Percentiles rank a stretch among this genome's conserved stretches.
These are phyloP conservation scores for Tetropium fuscum DNA, from an alignment of 2,888 invertebrate genomes.

Conservation along the genomic window DNA sequence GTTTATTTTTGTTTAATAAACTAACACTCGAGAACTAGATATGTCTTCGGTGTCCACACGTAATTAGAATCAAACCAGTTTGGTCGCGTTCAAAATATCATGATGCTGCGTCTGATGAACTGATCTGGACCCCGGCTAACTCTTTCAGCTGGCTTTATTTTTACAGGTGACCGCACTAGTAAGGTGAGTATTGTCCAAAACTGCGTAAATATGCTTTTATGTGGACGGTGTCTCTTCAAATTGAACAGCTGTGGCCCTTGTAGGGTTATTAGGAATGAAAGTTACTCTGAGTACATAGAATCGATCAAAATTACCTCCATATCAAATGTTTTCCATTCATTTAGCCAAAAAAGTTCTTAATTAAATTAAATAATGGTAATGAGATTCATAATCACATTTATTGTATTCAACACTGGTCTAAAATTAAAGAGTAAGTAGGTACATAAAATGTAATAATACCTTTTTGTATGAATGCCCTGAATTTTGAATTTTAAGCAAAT, in stretches of 20 bases:
- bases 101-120: constrained; percentile 24
- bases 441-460: too few relatives aligned
- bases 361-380: too few relatives aligned
- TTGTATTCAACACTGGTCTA: too few relatives aligned
- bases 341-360: too few relatives aligned
- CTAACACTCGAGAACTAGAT: constrained; percentile 21
- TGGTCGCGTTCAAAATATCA: not conserved
- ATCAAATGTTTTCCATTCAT: too few relatives aligned
- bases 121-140: constrained; percentile 41
- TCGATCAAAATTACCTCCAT: too few relatives aligned
- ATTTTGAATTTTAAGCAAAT: too few relatives aligned
- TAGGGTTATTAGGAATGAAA: not conserved
- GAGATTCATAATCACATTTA: too few relatives aligned
- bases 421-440: too few relatives aligned
- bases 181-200: constrained; percentile 34
- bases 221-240: constrained; percentile 25
- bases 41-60: not conserved
- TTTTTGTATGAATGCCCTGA: too few relatives aligned
- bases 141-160: constrained; percentile 53
- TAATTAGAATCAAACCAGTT: constrained; percentile 20
- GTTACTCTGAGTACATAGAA: too few relatives aligned
- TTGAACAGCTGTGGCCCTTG: constrained; percentile 15
- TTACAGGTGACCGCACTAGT: constrained; percentile 46
- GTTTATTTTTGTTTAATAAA: constrained; percentile 22
- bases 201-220: constrained; percentile 38